Base-by-base conservation (phyloP, 2,888 invertebrate species). In the Chromoteleia sp. region DNA sequence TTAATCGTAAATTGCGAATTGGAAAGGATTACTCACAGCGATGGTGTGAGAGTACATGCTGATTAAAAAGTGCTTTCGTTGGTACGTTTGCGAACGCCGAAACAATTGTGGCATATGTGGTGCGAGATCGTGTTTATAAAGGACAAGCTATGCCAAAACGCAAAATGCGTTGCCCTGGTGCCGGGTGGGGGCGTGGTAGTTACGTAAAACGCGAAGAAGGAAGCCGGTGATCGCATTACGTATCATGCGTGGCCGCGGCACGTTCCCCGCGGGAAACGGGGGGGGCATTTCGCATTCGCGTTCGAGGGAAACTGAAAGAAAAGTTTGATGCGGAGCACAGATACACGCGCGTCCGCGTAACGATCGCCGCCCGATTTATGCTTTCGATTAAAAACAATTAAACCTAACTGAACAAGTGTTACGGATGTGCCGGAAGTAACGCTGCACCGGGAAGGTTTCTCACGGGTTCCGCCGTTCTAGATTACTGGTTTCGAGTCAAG, bases 111-210 rank as follows among this genome's bases (percentile, higher is more conserved):
- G 83, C 86, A 88, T 86, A 85, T 82, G 68, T 82, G 83, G 84
- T 84, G 83, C 86, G 84, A 85, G 87, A 85, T 86, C 89, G 88
- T 87, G 89, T 88, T 91, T 91, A 91, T 91, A 91, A 91, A 91
- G 91, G 88, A 88, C 87, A 85, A 83, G 81, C 84, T 84, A 86
- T 86, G 83, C 86, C 89, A 89, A 91, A 90, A 89, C 86, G 87
- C 87, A 88, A 86, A 87, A 86, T 81, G 79, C 56, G 67, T 63
- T 70, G 48, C 61, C 58, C 67, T 41, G 78, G 86, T 85, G 88
- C 86, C 88, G 88, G 87, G 65, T 70, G 77, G 88, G 87, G 52
- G 70, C 71, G 19, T 82, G 80, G 54, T 81, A 81, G 85, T 90
- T 90, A 88, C 84, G 87, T 89, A 90, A 90, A 89, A 70, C 45